Percentiles rank a stretch among this genome's conserved stretches.
Conservation (phyloP, 2,113 vertebrate species). For the Cryptoleucopteryx plumbea region DNA sequence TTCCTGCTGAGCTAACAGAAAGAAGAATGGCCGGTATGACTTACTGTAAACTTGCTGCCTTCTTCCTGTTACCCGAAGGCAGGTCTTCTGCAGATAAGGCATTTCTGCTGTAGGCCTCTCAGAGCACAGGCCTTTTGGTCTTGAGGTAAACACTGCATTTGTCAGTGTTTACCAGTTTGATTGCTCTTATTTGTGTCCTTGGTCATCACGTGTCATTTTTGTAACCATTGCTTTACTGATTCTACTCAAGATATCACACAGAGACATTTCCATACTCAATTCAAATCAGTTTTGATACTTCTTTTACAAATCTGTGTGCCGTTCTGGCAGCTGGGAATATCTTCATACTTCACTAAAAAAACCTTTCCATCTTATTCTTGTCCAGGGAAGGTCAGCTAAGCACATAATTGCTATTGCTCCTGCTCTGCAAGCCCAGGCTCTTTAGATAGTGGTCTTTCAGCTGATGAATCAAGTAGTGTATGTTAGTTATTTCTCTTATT, state of each 20-base stretch:
- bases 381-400: not conserved
- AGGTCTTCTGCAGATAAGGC: not conserved
- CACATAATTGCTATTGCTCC: not conserved
- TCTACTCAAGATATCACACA: not conserved
- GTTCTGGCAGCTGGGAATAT: not conserved
- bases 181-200: not conserved
- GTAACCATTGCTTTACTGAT: not conserved
- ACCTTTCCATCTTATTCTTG: not conserved
- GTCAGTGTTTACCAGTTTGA: not conserved
- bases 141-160: not conserved
- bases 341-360: not conserved
- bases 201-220: not conserved
- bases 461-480: not conserved
- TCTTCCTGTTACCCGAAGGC: not conserved
- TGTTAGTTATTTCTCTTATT: not conserved
- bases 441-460: not conserved
- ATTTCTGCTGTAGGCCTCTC: not conserved
- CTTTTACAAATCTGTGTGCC: not conserved
- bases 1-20: not conserved
- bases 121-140: not conserved
- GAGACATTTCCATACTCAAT: not conserved
- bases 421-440: not conserved
- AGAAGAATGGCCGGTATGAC: not conserved
- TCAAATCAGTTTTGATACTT: not conserved
- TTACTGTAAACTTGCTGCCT: not conserved